Base-by-base conservation (phyloP, 2,797 vertebrate species). In the Tympanoctomys barrerae region DNA sequence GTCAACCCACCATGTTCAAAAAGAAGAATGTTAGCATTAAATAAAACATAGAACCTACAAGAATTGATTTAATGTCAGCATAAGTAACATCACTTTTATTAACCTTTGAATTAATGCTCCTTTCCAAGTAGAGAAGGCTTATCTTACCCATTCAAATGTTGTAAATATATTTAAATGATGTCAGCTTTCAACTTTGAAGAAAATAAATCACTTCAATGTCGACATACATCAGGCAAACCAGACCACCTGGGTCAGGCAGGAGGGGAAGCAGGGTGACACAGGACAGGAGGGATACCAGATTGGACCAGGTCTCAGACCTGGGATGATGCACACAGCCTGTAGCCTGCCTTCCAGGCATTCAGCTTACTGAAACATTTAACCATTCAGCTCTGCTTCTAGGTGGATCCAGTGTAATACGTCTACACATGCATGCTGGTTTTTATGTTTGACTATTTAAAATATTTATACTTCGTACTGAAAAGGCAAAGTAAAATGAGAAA, bases 51-150 rank as follows among this genome's bases (percentile, higher is more conserved):
- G 92, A 97, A 26, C 62, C 59, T 84, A 92, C 92, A 91, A 95
- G 94, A 96, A 95, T 64, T 97, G 80, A 97, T 96, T 97, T 95
- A 94, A 91, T 90, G 94, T 42, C 64, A 59, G 68, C 68, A 21
- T 92, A 95, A 95, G 95, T 90, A 80, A 71, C 12, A n/a, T 16
- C 31, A 66, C 82, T 94, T 96, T 95, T 77, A 79, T 80, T 39
- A 52, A 49, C 22, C 87, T 54, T 75, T 68, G 77, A 77, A 42
- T n/a, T 82, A 33, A 81, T 61, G 16, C 19, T 52, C 28, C 75
- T 70, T 61, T 28, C 39, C 68, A 59, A 71, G 36, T 33, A 24
- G 18, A 52, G 49, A 36, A 94, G 66, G 28, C 26, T 28, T 39
- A 21, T 31, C 18, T 19, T 36, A 59, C 5, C 6, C 54, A 94